phyloP scores from a whole-genome alignment of 2,113 vertebrate genomes.

The Martes martes region DNA sequence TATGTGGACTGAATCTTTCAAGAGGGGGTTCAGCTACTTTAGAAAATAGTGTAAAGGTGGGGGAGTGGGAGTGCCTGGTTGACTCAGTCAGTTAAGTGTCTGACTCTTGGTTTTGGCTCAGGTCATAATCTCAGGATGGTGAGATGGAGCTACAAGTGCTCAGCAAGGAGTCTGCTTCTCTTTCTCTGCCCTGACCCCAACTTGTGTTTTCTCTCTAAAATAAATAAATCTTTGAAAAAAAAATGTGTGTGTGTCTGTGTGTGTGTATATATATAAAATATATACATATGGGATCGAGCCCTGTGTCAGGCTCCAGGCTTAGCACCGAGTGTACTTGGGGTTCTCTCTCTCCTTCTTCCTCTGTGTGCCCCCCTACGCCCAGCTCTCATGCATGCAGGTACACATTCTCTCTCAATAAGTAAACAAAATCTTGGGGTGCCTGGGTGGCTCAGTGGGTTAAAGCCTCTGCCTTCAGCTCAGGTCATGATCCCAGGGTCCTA shows the following conservation, averaged over 20 bases:
- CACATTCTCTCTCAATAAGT: background rate
- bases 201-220: background rate
- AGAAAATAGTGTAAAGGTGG: background rate
- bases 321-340: background rate
- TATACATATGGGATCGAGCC: background rate
- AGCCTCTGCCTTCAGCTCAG: too few relatives aligned
- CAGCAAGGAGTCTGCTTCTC: background rate
- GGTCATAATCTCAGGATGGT: background rate
- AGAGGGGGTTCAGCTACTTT: background rate
- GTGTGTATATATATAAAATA: too few relatives aligned
- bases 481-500: too few relatives aligned
- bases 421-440: background rate
- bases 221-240: background rate
- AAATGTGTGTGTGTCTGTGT: too few relatives aligned
- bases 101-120: background rate
- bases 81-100: background rate
- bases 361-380: rapidly evolving
- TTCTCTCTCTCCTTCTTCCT: background rate
- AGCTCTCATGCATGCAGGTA: background rate
- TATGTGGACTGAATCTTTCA: background rate
- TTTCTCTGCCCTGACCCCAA: background rate
- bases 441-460: too few relatives aligned
- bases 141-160: background rate
- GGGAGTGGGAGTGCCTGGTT: background rate
- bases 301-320: too few relatives aligned